Conservation (phyloP, 2,113 vertebrate genomes). For the Ardeotis arabs region DNA sequence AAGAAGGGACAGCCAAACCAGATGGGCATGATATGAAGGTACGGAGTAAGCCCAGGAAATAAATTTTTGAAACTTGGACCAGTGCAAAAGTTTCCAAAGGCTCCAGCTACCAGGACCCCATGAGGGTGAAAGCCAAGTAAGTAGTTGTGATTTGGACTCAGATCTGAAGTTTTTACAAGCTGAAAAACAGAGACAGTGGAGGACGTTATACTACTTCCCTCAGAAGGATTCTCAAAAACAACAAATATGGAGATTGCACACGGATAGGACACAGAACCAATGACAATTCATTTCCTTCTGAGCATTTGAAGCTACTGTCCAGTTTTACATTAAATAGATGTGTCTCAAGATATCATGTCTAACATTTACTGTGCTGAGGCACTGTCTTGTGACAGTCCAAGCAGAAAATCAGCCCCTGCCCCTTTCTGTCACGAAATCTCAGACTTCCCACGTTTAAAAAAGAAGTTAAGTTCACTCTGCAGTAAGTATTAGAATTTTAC, state of each 20-base stretch:
- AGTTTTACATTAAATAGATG: background rate
- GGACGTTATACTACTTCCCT: background rate
- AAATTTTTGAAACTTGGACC: constrained; percentile 68
- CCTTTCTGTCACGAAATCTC: background rate
- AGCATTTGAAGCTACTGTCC: background rate
- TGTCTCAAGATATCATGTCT: background rate
- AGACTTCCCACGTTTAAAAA: background rate
- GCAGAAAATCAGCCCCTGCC: background rate
- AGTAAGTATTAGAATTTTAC: background rate
- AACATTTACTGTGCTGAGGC: background rate
- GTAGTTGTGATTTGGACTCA: constrained; percentile 79
- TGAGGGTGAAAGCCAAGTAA: constrained; percentile 83
- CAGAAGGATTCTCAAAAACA: background rate
- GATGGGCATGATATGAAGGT: constrained; percentile 72
- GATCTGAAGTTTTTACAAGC: constrained; percentile 79
- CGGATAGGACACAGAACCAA: background rate
- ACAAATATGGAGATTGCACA: background rate
- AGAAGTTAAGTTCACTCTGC: background rate
- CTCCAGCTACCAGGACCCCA: constrained; percentile 77
- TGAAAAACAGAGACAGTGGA: constrained; percentile 37
- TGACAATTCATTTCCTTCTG: background rate
- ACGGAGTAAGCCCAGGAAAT: constrained; percentile 75
- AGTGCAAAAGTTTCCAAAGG: constrained; percentile 79
- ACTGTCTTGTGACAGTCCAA: background rate
- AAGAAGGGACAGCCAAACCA: constrained; percentile 78